Evolutionary conservation across 2,888 invertebrate genomes (phyloP).

Genomic region (Troides oblongomaculatus): DNA sequence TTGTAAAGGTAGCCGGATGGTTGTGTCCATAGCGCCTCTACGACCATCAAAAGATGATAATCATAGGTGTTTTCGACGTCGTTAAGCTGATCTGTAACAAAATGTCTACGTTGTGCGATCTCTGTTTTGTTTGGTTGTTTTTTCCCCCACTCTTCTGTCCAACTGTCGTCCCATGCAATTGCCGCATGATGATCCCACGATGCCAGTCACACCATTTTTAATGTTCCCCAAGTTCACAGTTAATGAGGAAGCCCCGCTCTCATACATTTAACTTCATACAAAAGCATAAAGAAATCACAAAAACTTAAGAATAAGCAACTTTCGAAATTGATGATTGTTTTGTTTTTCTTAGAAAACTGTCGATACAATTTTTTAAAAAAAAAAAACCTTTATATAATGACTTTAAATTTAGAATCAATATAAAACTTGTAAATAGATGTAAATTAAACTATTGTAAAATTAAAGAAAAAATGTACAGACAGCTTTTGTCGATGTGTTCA

Average conservation of each 20-base stretch:
- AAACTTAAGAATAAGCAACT: constrained; percentile 49
- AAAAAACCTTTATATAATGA: no score
- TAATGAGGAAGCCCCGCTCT: constrained; percentile 29
- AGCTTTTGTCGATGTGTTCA: constrained; percentile 39
- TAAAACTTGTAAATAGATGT: not conserved
- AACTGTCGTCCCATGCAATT: constrained; percentile 62
- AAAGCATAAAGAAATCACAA: constrained; percentile 53
- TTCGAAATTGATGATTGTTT: constrained; percentile 21
- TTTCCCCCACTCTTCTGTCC: constrained; percentile 50
- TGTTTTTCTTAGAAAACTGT: constrained; percentile 39
- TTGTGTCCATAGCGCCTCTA: constrained; percentile 74
- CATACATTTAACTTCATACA: constrained; percentile 39
- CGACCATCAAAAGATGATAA: constrained; percentile 80
- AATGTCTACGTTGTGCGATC: constrained; percentile 77
- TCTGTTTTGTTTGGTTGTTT: constrained; percentile 40
- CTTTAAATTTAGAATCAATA: not conserved
- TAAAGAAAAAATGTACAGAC: constrained; percentile 46
- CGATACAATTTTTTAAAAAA: constrained; percentile 41
- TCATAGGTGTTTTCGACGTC: constrained; percentile 80
- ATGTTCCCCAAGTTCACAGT: constrained; percentile 26
- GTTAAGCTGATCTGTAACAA: constrained; percentile 80
- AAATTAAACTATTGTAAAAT: not conserved
- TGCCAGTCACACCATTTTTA: constrained; percentile 40
- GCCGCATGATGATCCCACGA: constrained; percentile 47
- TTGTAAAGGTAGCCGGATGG: constrained; percentile 67